Base-by-base conservation (phyloP, 2,113 vertebrate genomes). In the Mohoua ochrocephala region DNA sequence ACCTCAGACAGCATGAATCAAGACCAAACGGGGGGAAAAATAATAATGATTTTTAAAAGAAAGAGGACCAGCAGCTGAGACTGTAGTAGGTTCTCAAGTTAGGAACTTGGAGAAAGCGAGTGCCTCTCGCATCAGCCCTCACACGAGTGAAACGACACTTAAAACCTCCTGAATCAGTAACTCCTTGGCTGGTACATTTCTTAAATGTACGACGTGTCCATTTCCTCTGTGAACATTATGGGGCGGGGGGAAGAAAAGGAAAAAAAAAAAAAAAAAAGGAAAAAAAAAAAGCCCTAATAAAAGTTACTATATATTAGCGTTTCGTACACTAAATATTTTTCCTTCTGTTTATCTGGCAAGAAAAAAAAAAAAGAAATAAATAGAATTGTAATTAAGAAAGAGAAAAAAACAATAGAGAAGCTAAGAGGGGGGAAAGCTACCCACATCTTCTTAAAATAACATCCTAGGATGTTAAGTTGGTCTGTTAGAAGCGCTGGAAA, bases 21-120 rank as follows among this genome's bases (percentile, higher is more conserved):
- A 97, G 98, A 99, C 98, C 99, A 99, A 99, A 99, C 98, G 97
- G 97, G 79, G 67, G 68, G 33, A 24, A 28, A 54, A 64, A 31
- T 30, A 52, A n/a, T 41, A 18, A 31, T 18, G 19, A 22, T 60
- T 74, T 41, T 44, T 1, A 1, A 16, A 39, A 37, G 23, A 27
- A 54, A 24, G 95, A 95, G 98, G 95, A 97, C 97, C 95, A 89
- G 97, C 97, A 95, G 94, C 92, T 57, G 79, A 94, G 94, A 76
- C 79, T 73, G 89, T 56, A 68, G 31, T 24, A 44, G 87, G 77
- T 91, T 91, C 93, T 89, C 78, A 50, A 50, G 93, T 71, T 83
- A 77, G 85, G 71, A 49, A 59, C 71, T 24, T 15, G 64, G 80
- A 78, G 82, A 31, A 56, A 61, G 91, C 5, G 31, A 71, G 81